Base-by-base conservation (phyloP, 2,888 invertebrate genomes). In the Epistrophe eligans region DNA sequence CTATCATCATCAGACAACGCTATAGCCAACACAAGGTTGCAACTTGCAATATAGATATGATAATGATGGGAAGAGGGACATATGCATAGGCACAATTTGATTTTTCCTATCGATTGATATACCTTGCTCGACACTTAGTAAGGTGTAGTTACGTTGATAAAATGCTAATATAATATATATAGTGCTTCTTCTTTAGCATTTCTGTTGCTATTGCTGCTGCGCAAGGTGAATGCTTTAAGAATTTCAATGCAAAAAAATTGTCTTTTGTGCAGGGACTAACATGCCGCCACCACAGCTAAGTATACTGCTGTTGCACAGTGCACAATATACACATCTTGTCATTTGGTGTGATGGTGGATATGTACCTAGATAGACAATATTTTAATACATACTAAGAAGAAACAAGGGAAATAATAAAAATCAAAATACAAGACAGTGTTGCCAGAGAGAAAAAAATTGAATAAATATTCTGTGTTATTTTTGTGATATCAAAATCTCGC, bases 191-290 rank as follows among this genome's bases (percentile, higher is more conserved):
- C 13, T 38, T 24, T 50, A 40, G 38, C 40, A 62, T 17, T 48
- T 8, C 8, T 40, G 13, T 4, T 19, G 17, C 48, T 32, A n/a
- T 13, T 70, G 45, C 19, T 24, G 45, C 28, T 45, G 45, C 45
- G 66, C 60, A 77, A 82, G 58, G 40, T 73, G 77, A 35, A 77
- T 77, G 77, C 82, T 52, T 43, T 11, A 77, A 55, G 82, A 85
- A 85, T 85, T 79, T 82, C 74, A 85, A 85, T 85, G 77, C 45
- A 57, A 79, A 82, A 55, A 38, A 24, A n/a, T 70, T 70, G 55
- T 73, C 84, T 81, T 85, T 84, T 81, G 81, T 72, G 40, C 24
- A 17, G 7, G 58, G 58, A 4, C 24, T n/a, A 55, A 55, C 52
- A 66, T 50, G 66, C 71, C 58, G 67, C 81, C 81, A 77, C 67